These are phyloP conservation scores for Pachyseris speciosa DNA, from an alignment of 64 coral and sea anemone species.

Conservation along the genomic window DNA sequence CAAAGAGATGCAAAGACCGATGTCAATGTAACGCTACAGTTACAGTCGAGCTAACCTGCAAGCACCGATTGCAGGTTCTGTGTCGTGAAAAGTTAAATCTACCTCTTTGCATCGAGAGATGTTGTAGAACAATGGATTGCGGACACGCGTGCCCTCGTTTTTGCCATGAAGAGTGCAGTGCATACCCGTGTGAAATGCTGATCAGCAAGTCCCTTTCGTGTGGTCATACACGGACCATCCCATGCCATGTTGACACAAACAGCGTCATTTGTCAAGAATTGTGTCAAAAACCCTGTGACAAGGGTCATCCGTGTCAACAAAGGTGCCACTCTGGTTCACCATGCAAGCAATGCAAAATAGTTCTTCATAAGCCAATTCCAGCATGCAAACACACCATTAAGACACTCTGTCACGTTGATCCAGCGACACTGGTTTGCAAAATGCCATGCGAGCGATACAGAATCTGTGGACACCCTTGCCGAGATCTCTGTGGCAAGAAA, in stretches of 20 bases:
- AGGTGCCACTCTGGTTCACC: neutral
- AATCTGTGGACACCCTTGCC: constrained; percentile 48
- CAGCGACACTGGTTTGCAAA: neutral
- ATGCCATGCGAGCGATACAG: constrained; percentile 20
- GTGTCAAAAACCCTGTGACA: constrained; percentile 1
- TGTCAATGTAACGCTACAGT: neutral
- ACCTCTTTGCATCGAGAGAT: neutral
- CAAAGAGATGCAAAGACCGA: neutral
- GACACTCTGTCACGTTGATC: neutral
- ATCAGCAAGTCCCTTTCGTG: neutral
- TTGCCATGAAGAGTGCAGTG: constrained; percentile 29
- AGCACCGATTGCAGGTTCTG: neutral
- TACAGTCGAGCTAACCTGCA: neutral
- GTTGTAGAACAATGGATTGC: neutral
- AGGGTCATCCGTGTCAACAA: constrained; percentile 33
- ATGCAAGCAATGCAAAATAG: neutral
- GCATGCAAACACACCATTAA: constrained; percentile 14
- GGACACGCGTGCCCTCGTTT: constrained; percentile 30
- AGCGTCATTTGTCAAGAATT: constrained; percentile 6
- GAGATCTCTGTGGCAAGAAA: neutral
- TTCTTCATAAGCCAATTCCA: neutral
- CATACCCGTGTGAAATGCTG: neutral
- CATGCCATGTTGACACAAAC: constrained; percentile 69
- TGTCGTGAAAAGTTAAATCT: neutral
- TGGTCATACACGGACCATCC: no score